These are phyloP conservation scores for Stenodera caucasica DNA, from an alignment of 2,888 invertebrate genomes.

Conservation along the genomic window DNA sequence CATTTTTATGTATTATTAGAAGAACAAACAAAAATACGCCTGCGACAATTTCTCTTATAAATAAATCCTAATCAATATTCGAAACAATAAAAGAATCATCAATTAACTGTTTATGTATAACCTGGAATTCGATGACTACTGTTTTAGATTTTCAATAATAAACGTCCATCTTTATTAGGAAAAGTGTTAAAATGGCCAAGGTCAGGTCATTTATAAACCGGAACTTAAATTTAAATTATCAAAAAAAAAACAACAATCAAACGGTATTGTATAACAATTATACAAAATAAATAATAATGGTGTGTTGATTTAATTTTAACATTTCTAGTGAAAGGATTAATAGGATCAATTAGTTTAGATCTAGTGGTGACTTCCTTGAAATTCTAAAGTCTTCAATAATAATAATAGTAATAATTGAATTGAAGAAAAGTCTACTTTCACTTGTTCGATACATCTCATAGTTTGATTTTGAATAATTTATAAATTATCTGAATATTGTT, in stretches of 20 bases:
- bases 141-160: constrained; percentile 13
- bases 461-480: neutral
- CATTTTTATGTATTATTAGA: neutral
- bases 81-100: neutral
- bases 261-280: neutral
- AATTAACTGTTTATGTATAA: neutral
- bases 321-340: neutral
- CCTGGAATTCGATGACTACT: neutral
- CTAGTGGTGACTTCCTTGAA: constrained; percentile 14
- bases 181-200: constrained; percentile 15
- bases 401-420: constrained; percentile 10
- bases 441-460: constrained; percentile 11
- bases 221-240: neutral
- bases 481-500: neutral
- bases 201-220: constrained; percentile 10
- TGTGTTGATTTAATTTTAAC: too few relatives aligned
- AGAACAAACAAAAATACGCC: constrained; percentile 4
- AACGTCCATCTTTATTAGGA: too few relatives aligned
- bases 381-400: constrained; percentile 15
- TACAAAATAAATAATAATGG: neutral
- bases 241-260: neutral
- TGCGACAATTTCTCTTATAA: neutral
- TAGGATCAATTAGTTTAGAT: neutral
- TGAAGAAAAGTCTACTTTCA: constrained; percentile 24
- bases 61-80: constrained; percentile 2